A percentile compares a stretch with the other conserved stretches of the same genome.
phyloP scores from a whole-genome alignment of 2,113 vertebrate species.

The Strigops habroptila region DNA sequence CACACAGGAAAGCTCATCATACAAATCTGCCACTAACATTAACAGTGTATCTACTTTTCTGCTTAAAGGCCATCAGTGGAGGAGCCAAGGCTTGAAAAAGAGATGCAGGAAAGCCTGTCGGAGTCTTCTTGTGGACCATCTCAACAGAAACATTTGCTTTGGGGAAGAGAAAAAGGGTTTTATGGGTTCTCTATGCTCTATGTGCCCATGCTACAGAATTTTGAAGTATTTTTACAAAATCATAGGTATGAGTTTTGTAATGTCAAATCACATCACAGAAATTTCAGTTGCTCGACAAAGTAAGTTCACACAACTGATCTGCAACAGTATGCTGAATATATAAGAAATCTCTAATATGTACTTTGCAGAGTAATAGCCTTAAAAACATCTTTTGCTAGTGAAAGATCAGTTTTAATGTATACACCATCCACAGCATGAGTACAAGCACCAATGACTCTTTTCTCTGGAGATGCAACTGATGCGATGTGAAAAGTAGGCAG shows the following conservation, averaged over 20 bases:
- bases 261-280: not conserved
- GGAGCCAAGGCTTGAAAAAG: not conserved
- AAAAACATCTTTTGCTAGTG: not conserved
- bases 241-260: not conserved
- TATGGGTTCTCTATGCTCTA: not conserved
- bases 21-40: not conserved
- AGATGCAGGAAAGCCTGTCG: not conserved
- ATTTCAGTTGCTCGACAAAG: not conserved
- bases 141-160: not conserved
- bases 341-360: not conserved
- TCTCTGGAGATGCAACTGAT: not conserved
- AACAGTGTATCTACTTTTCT: not conserved
- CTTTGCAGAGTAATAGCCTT: not conserved
- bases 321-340: not conserved
- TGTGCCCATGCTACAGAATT: not conserved
- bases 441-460: accelerated
- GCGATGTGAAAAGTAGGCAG: not conserved
- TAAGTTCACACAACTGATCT: not conserved
- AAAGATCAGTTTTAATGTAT: not conserved
- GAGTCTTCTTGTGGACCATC: not conserved
- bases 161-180: not conserved
- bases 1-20: not conserved
- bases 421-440: not conserved
- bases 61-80: not conserved
- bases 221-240: not conserved